Evolutionary conservation across 2,113 vertebrate genomes (phyloP), one percentile per base, ranked within the genome.

Genomic region (Phoenicopterus ruber): DNA sequence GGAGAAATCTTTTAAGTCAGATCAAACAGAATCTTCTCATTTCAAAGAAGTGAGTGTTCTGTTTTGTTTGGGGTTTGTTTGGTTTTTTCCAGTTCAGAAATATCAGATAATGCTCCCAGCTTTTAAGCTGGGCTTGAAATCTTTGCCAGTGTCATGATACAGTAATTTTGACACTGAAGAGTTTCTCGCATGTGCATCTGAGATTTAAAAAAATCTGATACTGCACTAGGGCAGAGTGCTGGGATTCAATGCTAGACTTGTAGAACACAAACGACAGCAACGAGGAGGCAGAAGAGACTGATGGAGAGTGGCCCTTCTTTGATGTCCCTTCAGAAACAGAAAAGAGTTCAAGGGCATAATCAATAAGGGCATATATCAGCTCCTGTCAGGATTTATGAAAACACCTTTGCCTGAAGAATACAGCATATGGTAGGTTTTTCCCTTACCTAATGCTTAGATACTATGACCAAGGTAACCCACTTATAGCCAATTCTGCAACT

Each of bases 151-250:
- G 19, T 36, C 49, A 72, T 2, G 20, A 40, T 18, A 67, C 6
- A 49, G 42, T 15, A 61, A 78, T 36, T 90, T 13, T 82, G 44
- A 83, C 32, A 38, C 8, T 26, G 40, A 3, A 31, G 10, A n/a
- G 4, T 25, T 76, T 61, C 65, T 66, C 1, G 2, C 9, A 62
- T 4, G 7, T 0, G 0, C 13, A 87, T 10, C 4, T 17, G 36
- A 85, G 44, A 72, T 52, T 44, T 24, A 1, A 16, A 54, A 66
- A 42, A 42, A 1, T n/a, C n/a, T n/a, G n/a, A 17, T 55, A 26
- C 3, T 20, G 50, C 28, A 36, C 7, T 42, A 18, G 18, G 40
- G 26, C 44, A 52, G 13, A 58, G 50, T 14, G 38, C 46, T 73
- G 62, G 34, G 42, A 63, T 54, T 72, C 58, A 77, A 5, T 26